Evolutionary conservation across 1,140 invertebrate species (phyloP).

Genomic region (Eurosta solidaginis): DNA sequence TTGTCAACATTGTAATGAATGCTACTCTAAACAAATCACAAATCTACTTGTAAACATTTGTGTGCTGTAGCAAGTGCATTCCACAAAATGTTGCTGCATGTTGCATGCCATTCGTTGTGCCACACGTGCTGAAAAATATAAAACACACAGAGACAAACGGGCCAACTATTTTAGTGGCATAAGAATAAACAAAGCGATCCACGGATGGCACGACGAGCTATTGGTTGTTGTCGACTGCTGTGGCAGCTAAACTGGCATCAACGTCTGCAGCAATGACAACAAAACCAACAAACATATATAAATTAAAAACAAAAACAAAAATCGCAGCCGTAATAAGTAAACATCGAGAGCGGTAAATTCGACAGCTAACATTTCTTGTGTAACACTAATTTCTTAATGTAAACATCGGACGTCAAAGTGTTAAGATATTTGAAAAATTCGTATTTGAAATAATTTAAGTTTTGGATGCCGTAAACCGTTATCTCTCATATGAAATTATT

Average conservation of each 20-base stretch:
- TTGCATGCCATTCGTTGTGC: neutral
- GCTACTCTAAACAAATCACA: slow-evolving; percentile 9
- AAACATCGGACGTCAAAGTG: neutral
- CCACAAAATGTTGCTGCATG: neutral
- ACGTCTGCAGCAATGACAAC: neutral
- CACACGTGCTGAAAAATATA: slow-evolving; percentile 23
- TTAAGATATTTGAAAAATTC: neutral
- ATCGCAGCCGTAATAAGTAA: neutral
- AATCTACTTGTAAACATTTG: slow-evolving; percentile 7
- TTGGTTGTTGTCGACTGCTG: neutral
- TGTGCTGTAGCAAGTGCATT: slow-evolving; percentile 5
- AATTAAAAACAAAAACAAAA: neutral
- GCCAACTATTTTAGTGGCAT: neutral
- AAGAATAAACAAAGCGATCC: neutral
- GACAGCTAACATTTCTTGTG: neutral
- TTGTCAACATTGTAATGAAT: slow-evolving; percentile 26
- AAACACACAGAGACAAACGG: neutral
- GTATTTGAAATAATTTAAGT: neutral
- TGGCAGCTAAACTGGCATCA: neutral
- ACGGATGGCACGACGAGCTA: neutral
- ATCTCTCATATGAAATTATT: neutral
- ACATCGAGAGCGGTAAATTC: neutral
- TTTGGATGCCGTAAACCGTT: neutral
- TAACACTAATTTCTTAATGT: neutral
- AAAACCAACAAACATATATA: neutral